Percentiles rank a stretch among this genome's conserved stretches.
These are phyloP conservation scores for Heliconius hewitsoni DNA, from an alignment of 1,140 invertebrate genomes.

Conservation along the genomic window DNA sequence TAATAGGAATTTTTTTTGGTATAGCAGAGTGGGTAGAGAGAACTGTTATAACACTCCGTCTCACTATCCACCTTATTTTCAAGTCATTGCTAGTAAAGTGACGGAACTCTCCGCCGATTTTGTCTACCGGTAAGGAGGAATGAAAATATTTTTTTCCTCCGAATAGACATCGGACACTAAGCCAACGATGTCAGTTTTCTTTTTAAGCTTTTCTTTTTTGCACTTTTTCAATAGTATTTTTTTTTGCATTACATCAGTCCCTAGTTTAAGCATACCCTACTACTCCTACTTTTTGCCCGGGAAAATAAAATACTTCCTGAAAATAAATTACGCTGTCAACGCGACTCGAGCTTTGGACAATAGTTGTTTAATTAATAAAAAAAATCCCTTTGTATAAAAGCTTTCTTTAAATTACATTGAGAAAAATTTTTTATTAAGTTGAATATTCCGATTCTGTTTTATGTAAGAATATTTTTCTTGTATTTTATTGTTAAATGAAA, in stretches of 20 bases:
- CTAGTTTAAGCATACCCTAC: constrained; percentile 36
- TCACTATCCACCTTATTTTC: no score
- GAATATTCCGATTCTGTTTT: background rate
- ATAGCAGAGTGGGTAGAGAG: no score
- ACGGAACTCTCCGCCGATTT: no score
- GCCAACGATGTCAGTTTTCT: no score
- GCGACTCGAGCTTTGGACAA: constrained; percentile 35
- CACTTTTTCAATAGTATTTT: background rate
- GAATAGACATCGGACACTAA: no score
- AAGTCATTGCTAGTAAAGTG: no score
- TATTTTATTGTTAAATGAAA: background rate
- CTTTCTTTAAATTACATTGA: constrained; percentile 22
- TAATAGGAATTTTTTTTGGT: no score
- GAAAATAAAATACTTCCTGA: constrained; percentile 43
- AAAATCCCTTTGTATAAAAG: constrained; percentile 13
- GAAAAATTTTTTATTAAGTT: background rate
- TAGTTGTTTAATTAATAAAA: constrained; percentile 45
- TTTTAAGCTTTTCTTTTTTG: no score
- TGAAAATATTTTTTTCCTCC: no score
- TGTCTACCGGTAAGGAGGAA: no score
- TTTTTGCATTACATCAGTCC: constrained; percentile 10
- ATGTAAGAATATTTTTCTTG: background rate
- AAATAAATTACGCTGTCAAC: constrained; percentile 46
- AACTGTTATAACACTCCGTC: no score
- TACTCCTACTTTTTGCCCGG: constrained; percentile 34